Evolutionary conservation across 2,888 invertebrate genomes (phyloP).

Genomic region (Melinopterus prodromus): DNA sequence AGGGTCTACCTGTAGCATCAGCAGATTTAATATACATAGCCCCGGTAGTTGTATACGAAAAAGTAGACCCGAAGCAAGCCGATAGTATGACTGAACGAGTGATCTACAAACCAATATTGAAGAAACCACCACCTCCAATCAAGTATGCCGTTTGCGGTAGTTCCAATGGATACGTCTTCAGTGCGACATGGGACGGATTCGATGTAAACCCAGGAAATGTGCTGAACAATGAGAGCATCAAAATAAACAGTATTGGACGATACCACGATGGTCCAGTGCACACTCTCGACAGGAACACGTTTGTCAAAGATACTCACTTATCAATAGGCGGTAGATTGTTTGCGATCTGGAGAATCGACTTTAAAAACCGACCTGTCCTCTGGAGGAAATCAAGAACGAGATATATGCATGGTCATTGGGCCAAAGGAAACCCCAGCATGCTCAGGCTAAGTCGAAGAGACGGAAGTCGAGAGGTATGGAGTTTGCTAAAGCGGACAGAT

Average conservation of each 20-base stretch:
- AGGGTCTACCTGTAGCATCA: slow-evolving; percentile 45
- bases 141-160: slow-evolving; percentile 50
- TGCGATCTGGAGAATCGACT: slow-evolving; percentile 63
- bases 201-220: slow-evolving; percentile 67
- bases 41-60: slow-evolving; percentile 54
- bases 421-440: slow-evolving; percentile 69
- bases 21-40: slow-evolving; percentile 54
- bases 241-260: slow-evolving; percentile 61
- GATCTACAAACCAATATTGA: slow-evolving; percentile 36
- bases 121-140: slow-evolving; percentile 30
- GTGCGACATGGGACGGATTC: slow-evolving; percentile 70
- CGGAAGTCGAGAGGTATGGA: slow-evolving; percentile 84
- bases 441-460: slow-evolving; percentile 76
- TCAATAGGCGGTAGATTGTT: slow-evolving; percentile 62
- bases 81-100: slow-evolving; percentile 41
- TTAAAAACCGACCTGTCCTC: slow-evolving; percentile 68
- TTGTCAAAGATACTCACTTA: slow-evolving; percentile 19
- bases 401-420: slow-evolving; percentile 77
- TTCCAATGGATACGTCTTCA: slow-evolving; percentile 52
- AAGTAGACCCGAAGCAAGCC: slow-evolving; percentile 42
- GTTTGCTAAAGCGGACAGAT: slow-evolving; percentile 75
- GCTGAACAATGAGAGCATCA: slow-evolving; percentile 65
- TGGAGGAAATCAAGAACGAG: slow-evolving; percentile 70
- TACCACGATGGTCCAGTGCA: slow-evolving; percentile 79
- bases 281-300: slow-evolving; percentile 54